A percentile compares a stretch with the other conserved stretches of the same genome.
Evolutionary conservation across 2,113 vertebrate species (phyloP).

Genomic region (Hypomesus transpacificus): DNA sequence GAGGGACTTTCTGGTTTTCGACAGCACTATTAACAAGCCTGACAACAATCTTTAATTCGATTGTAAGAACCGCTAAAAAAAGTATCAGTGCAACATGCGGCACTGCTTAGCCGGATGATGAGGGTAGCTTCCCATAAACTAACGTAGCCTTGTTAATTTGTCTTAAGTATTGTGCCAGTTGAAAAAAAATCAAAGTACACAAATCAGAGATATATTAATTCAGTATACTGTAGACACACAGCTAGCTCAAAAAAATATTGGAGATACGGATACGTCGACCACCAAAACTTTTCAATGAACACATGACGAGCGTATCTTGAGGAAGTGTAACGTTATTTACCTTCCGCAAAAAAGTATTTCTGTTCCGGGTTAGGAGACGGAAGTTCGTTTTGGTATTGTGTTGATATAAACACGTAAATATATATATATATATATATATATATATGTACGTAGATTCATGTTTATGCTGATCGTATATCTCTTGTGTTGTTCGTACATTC

Average conservation of each 20-base stretch:
- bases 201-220: no score
- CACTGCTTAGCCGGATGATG: no score
- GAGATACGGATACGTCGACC: no score
- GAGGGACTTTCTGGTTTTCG: background rate
- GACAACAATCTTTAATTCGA: no score
- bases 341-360: background rate
- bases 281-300: constrained; percentile 51
- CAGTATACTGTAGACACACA: no score
- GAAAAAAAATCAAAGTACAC: no score
- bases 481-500: background rate
- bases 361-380: background rate
- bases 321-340: constrained; percentile 23
- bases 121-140: no score
- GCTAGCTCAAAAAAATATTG: no score
- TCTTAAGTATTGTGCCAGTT: no score
- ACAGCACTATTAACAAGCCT: background rate
- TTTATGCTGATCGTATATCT: background rate
- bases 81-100: background rate
- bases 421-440: background rate
- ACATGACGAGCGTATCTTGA: constrained; percentile 31
- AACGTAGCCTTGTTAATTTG: no score
- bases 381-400: background rate
- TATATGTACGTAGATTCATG: background rate
- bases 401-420: no score
- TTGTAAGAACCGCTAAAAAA: no score